These are phyloP conservation scores for Cosmia trapezina DNA, from an alignment of 2,888 invertebrate species.

Conservation along the genomic window DNA sequence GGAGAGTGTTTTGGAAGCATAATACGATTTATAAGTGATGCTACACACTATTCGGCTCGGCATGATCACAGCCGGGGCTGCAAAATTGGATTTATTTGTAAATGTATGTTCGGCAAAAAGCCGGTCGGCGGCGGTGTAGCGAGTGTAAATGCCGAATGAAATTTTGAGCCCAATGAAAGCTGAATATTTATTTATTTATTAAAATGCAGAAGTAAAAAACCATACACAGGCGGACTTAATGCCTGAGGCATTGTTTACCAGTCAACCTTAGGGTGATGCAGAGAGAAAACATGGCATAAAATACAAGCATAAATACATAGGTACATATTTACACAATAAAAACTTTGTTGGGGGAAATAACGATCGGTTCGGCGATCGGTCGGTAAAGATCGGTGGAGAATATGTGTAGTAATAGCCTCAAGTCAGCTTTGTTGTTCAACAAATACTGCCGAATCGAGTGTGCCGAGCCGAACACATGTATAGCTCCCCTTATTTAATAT, in stretches of 20 bases:
- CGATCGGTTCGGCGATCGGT: too few species aligned
- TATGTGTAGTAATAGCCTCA: neutral
- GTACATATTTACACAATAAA: too few species aligned
- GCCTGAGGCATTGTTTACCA: too few species aligned
- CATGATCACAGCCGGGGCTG: neutral
- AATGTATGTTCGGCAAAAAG: neutral
- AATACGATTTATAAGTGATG: constrained; percentile 39
- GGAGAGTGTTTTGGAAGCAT: constrained; percentile 42
- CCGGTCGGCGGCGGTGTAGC: neutral
- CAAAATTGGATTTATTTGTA: neutral
- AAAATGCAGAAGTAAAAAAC: too few species aligned
- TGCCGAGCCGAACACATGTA: neutral
- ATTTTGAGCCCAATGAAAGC: neutral
- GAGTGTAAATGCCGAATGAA: neutral
- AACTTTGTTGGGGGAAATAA: too few species aligned
- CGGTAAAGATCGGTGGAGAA: too few species aligned
- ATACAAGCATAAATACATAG: too few species aligned
- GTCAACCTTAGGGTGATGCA: too few species aligned
- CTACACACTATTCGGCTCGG: neutral
- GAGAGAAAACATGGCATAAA: too few species aligned
- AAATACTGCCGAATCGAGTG: neutral
- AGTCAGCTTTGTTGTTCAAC: neutral
- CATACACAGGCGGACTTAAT: too few species aligned
- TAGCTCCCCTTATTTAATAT: neutral
- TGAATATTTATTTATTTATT: too few species aligned